Evolutionary conservation across 2,113 vertebrate genomes (phyloP), one percentile per base, ranked within the genome.

Genomic region (Hippopotamus amphibius): DNA sequence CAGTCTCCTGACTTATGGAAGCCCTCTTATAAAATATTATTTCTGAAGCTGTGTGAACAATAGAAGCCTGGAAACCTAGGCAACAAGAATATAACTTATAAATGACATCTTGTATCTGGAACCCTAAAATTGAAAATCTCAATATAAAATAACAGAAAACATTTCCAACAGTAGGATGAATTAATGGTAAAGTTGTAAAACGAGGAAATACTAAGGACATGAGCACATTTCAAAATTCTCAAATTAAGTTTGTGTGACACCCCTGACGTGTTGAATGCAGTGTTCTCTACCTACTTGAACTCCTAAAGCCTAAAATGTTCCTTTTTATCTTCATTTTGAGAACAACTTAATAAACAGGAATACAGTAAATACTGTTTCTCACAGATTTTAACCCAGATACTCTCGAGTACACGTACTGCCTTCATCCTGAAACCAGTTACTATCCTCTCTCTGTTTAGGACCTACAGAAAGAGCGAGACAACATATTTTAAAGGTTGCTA

Each of bases 241-340:
- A 95, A 95, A 55, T 82, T 85, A 97, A 96, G 66, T 98, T 99
- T 98, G 97, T 97, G 85, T 92, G 97, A 98, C 96, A 90, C 97
- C 97, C 96, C 89, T 97, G 92, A 88, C n/a, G 94, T 96, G 98
- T 97, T 92, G 93, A 98, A 98, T 98, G 96, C 98, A 98, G 96
- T 93, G 98, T 98, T 98, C 97, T 28, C 82, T 95, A 77, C 93
- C 92, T 68, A 80, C 94, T 77, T 99, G 98, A 98, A 98, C 98
- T 90, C 97, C 11, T 50, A 98, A 98, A 97, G 97, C 84, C n/a
- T 76, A 97, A 98, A 98, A 98, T 95, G 85, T 97, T 97, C 69
- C 88, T 93, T 94, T 98, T 98, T 98, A 97, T 96, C 94, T 96
- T 95, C 95, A 82, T 97, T 98, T 98, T 96, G 94, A 98, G 96